These are phyloP conservation scores for Gari tellinella DNA, from an alignment of 2,888 invertebrate genomes.

Conservation along the genomic window DNA sequence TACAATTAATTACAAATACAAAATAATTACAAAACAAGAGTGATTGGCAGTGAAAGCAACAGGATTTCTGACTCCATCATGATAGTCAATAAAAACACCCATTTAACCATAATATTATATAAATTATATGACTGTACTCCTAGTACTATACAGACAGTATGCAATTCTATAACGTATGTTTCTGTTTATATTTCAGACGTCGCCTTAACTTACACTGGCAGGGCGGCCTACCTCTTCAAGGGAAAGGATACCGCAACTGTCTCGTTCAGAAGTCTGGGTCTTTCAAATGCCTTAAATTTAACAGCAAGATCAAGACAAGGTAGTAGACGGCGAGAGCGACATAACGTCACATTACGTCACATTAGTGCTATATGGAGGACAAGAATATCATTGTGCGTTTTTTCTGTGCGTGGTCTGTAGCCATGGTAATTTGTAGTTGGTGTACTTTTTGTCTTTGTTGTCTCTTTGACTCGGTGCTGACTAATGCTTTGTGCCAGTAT, in stretches of 20 bases:
- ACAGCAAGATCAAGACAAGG: not conserved
- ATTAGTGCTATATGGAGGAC: slow-evolving; percentile 4
- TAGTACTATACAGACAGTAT: too few relatives aligned
- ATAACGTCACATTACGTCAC: not conserved
- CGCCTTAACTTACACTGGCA: not conserved
- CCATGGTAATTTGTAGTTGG: not conserved
- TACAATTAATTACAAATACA: too few relatives aligned
- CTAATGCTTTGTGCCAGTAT: too few relatives aligned
- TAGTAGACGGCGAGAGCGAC: not conserved
- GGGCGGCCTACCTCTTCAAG: not conserved
- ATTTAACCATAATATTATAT: too few relatives aligned
- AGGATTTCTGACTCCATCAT: too few relatives aligned
- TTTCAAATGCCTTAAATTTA: slow-evolving; percentile 37
- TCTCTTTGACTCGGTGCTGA: too few relatives aligned
- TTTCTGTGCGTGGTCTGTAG: too few relatives aligned
- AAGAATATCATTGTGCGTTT: not conserved
- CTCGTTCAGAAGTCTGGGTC: slow-evolving; percentile 6
- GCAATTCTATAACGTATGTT: not conserved
- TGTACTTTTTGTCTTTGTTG: too few relatives aligned
- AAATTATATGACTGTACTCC: too few relatives aligned
- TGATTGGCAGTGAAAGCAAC: too few relatives aligned
- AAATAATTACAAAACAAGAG: too few relatives aligned
- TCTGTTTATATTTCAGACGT: slow-evolving; percentile 19
- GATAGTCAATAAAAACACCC: too few relatives aligned
- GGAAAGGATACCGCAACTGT: slow-evolving; percentile 10